A percentile compares a stretch with the other conserved stretches of the same genome.
phyloP scores from a whole-genome alignment of 2,113 vertebrate species.

The Cavia aperea region DNA sequence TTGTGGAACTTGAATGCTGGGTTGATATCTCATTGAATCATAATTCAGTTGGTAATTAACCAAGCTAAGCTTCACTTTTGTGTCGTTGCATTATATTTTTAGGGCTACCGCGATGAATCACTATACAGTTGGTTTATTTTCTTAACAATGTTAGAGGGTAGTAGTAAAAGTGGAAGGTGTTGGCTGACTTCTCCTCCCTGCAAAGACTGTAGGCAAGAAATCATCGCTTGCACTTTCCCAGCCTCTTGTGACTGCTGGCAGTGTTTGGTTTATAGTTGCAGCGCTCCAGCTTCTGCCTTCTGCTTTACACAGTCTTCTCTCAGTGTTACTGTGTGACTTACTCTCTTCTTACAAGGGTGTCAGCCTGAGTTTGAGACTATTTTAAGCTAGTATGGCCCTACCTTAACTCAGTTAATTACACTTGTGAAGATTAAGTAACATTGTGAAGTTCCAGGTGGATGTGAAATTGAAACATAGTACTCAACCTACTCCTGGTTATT shows the following conservation, averaged over 20 bases:
- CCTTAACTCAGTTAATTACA: background rate
- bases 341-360: background rate
- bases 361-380: background rate
- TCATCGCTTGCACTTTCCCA: background rate
- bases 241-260: background rate
- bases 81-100: background rate
- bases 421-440: background rate
- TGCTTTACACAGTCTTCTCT: background rate
- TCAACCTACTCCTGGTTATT: background rate
- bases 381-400: background rate
- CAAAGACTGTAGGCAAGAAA: background rate
- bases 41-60: slow-evolving; percentile 1
- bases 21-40: background rate
- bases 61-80: background rate
- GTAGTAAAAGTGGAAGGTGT: background rate
- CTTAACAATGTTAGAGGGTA: background rate
- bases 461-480: background rate
- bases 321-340: background rate
- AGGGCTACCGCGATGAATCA: background rate
- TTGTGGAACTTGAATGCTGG: background rate
- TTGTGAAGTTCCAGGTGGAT: background rate
- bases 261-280: background rate
- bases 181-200: background rate
- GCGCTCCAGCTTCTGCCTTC: background rate
- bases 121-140: background rate